phyloP scores from a whole-genome alignment of 1,140 invertebrate genomes.

The Steinernema khuongi region DNA sequence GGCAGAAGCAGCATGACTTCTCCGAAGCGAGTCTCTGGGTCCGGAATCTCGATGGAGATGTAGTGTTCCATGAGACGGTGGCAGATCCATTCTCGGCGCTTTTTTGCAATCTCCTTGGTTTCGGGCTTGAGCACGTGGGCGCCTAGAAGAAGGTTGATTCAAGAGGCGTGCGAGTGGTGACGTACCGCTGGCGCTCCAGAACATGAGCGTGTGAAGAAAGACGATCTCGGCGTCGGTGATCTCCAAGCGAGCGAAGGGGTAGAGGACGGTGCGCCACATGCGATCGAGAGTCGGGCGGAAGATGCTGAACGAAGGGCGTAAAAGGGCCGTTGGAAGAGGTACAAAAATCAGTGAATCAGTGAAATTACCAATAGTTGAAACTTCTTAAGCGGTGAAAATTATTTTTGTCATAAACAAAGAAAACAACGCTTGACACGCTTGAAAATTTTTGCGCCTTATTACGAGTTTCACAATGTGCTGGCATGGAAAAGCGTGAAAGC shows the following conservation, averaged over 20 bases:
- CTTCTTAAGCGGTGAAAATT: too few species aligned
- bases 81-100: slow-evolving; percentile 28
- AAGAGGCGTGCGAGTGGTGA: background rate
- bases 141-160: background rate
- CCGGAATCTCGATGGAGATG: background rate
- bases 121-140: background rate
- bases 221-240: slow-evolving; percentile 36
- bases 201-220: slow-evolving; percentile 28
- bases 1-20: slow-evolving; percentile 27
- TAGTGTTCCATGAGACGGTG: slow-evolving; percentile 28
- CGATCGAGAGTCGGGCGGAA: slow-evolving; percentile 33
- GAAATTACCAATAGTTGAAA: too few species aligned
- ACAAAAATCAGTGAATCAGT: too few species aligned
- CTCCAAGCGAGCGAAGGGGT: slow-evolving; percentile 30
- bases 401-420: too few species aligned
- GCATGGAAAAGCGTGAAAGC: too few species aligned
- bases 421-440: too few species aligned
- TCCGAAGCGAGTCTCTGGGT: slow-evolving; percentile 24
- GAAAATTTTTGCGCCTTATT: too few species aligned
- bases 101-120: slow-evolving; percentile 10
- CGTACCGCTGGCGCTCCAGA: slow-evolving; percentile 33
- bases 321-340: too few species aligned
- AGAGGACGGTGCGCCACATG: slow-evolving; percentile 33
- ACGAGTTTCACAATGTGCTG: too few species aligned
- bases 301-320: slow-evolving; percentile 31